phyloP scores from a whole-genome alignment of 2,797 vertebrate genomes.

The Silurus lanzhouensis region DNA sequence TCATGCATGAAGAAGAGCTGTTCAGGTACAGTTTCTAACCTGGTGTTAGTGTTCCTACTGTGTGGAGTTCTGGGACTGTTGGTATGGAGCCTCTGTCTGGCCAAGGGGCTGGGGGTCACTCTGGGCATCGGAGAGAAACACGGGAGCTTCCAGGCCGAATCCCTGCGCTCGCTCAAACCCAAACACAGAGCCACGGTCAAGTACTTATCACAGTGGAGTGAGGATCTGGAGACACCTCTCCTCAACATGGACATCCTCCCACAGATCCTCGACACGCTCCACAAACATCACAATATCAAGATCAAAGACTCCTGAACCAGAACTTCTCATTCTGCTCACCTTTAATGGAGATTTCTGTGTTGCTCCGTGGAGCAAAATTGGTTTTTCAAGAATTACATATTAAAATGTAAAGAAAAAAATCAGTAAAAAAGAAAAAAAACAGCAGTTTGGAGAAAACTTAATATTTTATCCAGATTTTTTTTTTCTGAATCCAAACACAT shows the following conservation, averaged over 20 bases:
- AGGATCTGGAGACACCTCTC: constrained; percentile 57
- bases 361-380: too few species aligned
- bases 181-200: constrained; percentile 64
- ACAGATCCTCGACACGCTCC: constrained; percentile 71
- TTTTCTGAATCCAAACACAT: too few species aligned
- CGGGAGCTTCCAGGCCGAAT: constrained; percentile 47
- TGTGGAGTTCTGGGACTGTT: constrained; percentile 62
- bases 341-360: too few species aligned
- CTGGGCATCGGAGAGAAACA: constrained; percentile 68
- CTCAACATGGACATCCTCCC: constrained; percentile 73
- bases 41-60: constrained; percentile 55
- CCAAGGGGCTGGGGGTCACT: constrained; percentile 68
- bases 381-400: too few species aligned
- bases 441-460: too few species aligned
- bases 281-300: constrained; percentile 75
- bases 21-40: constrained; percentile 49
- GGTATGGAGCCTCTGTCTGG: constrained; percentile 69
- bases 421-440: too few species aligned
- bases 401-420: too few species aligned
- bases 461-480: too few species aligned
- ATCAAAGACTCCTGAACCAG: constrained; percentile 66
- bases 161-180: constrained; percentile 66
- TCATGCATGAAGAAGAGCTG: constrained; percentile 56
- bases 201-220: background rate
- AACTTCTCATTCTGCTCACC: too few species aligned